These are phyloP conservation scores for Sisor rabdophorus DNA, from an alignment of 2,113 vertebrate species.

Conservation along the genomic window DNA sequence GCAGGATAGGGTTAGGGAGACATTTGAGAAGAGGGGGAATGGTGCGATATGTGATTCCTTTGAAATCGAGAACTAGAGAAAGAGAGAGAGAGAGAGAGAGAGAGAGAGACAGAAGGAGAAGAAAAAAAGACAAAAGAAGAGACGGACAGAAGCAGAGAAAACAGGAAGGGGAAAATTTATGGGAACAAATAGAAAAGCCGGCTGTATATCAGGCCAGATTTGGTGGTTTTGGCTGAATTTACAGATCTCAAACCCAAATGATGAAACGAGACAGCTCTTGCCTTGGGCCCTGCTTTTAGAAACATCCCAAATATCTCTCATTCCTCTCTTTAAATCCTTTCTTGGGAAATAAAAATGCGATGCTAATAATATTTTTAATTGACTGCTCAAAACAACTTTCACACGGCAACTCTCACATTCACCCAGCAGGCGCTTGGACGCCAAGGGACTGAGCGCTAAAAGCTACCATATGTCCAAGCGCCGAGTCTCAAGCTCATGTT, in stretches of 20 bases:
- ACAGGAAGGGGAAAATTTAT: too few species aligned
- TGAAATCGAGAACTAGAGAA: conserved; percentile 7
- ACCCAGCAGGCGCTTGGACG: neutral
- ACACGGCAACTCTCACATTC: neutral
- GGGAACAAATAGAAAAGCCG: too few species aligned
- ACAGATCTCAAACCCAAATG: neutral
- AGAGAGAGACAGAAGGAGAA: conserved; percentile 7
- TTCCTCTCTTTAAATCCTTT: neutral
- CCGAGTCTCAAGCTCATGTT: neutral
- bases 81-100: conserved; percentile 4
- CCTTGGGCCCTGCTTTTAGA: neutral
- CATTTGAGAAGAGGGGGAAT: conserved; percentile 29
- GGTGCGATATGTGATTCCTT: conserved; percentile 24
- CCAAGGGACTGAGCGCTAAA: neutral
- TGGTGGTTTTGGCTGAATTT: neutral
- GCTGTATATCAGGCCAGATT: too few species aligned
- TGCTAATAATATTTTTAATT: conserved; percentile 19
- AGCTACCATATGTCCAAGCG: conserved; percentile 13
- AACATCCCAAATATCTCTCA: neutral
- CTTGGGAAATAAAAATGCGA: neutral
- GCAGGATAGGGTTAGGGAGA: conserved; percentile 28
- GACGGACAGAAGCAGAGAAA: neutral
- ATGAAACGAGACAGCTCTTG: neutral
- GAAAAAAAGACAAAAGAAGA: neutral
- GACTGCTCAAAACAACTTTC: neutral